Percentiles rank a stretch among this genome's conserved stretches.
Evolutionary conservation across 2,113 vertebrate species (phyloP).

Genomic region (Rhynchopsitta pachyrhyncha): DNA sequence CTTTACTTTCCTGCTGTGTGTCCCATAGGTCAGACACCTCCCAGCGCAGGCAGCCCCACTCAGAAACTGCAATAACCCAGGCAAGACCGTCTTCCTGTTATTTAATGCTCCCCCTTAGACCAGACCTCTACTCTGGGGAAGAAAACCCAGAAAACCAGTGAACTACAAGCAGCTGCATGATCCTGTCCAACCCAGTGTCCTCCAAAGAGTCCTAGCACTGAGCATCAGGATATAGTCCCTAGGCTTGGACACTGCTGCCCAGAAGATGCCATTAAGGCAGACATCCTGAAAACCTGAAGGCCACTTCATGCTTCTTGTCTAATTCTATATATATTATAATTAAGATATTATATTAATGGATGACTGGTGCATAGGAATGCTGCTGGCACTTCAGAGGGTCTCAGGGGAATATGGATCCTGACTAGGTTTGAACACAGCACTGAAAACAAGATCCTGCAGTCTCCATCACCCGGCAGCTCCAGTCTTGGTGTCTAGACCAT

Average conservation of each 20-base stretch:
- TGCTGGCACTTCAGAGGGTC: not conserved
- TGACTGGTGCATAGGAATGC: not conserved
- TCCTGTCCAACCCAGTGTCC: not conserved
- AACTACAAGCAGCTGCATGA: not conserved
- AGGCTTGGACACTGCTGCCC: not conserved
- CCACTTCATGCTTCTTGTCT: not conserved
- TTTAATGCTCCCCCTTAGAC: not conserved
- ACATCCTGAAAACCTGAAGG: not conserved
- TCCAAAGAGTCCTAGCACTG: not conserved
- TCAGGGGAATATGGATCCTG: not conserved
- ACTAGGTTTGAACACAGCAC: accelerated
- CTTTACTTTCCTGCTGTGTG: not conserved
- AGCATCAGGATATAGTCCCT: accelerated
- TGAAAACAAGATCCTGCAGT: not conserved
- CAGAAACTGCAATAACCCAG: not conserved
- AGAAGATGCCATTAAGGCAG: not conserved
- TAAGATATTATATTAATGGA: no score
- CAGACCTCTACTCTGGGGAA: not conserved
- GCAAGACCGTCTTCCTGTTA: not conserved
- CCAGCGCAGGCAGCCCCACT: not conserved
- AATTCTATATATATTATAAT: not conserved
- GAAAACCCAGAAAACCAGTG: not conserved
- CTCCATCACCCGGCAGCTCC: not conserved
- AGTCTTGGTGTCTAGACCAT: not conserved
- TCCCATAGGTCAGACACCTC: not conserved